Evolutionary conservation across 35 echinoderm and acorn worm species (phyloP).

Genomic region (Holothuria glaberrima): DNA sequence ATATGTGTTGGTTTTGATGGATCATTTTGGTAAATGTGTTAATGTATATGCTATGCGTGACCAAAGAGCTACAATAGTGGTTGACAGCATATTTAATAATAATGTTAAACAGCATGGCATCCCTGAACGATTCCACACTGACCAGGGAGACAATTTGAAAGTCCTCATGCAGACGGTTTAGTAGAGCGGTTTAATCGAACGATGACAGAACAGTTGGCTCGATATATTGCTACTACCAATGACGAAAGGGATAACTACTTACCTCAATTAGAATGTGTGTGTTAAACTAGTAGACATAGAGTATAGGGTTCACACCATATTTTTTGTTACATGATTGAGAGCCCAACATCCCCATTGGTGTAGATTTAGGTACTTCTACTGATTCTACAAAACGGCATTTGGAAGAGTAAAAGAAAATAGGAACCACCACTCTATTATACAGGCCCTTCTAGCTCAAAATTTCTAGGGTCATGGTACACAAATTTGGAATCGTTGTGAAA

Average conservation of each 20-base stretch:
- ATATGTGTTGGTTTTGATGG: background rate
- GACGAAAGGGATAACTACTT: too few relatives aligned
- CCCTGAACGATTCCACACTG: constrained; percentile 66
- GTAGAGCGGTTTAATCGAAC: constrained; percentile 60
- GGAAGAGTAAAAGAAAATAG: too few relatives aligned
- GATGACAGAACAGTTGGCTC: constrained; percentile 21
- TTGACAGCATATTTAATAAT: too few relatives aligned
- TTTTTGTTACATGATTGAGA: constrained; percentile 73
- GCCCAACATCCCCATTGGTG: constrained; percentile 67
- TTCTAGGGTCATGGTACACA: too few relatives aligned
- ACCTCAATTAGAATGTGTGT: constrained; percentile 56
- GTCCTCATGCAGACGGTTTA: constrained; percentile 55
- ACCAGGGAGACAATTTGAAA: constrained; percentile 79
- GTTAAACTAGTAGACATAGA: constrained; percentile 61
- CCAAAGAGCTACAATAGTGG: background rate
- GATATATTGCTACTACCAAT: constrained; percentile 9
- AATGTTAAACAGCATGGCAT: too few relatives aligned
- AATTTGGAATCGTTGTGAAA: too few relatives aligned
- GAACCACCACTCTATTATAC: too few relatives aligned
- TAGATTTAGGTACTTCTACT: constrained; percentile 3
- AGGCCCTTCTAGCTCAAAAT: too few relatives aligned
- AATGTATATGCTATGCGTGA: background rate
- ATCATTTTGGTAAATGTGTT: background rate
- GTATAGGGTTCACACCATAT: constrained; percentile 68
- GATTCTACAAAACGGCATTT: too few relatives aligned